Conservation (phyloP, 2,888 invertebrate genomes). For the Chymomyza amoena region DNA sequence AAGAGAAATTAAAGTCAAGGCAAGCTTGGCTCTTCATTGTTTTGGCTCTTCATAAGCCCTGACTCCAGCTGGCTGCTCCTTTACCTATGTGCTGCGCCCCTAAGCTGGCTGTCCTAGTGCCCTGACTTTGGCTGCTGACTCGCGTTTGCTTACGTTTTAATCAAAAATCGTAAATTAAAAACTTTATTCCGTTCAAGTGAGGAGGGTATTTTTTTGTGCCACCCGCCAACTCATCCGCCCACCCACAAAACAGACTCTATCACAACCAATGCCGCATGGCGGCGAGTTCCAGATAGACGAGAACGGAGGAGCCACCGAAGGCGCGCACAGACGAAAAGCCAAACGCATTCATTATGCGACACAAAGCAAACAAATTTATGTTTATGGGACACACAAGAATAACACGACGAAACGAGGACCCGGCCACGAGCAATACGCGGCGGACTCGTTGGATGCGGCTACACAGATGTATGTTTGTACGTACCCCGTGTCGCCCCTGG, state of each 20-base stretch:
- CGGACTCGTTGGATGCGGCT: not conserved
- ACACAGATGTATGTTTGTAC: not conserved
- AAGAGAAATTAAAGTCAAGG: conserved; percentile 11
- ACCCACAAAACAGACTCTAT: not conserved
- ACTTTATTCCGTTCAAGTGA: conserved; percentile 27
- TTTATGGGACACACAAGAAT: conserved; percentile 29
- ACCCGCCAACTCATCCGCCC: not conserved
- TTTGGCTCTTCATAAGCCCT: not conserved
- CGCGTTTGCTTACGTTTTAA: conserved; percentile 18
- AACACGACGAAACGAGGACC: conserved; percentile 19
- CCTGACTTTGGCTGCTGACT: conserved; percentile 5
- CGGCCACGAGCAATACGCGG: not conserved
- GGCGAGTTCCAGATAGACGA: not conserved
- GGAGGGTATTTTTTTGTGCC: conserved; percentile 9
- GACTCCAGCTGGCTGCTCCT: not conserved
- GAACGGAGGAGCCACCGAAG: not conserved
- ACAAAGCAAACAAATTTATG: conserved; percentile 30
- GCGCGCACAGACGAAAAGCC: conserved; percentile 1
- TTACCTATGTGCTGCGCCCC: not conserved
- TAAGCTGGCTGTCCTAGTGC: not conserved
- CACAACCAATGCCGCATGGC: not conserved
- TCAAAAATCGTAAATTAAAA: conserved; percentile 29
- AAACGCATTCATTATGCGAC: conserved; percentile 28
- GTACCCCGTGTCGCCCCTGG: too few species aligned
- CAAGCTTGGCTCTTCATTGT: not conserved